A percentile compares a stretch with the other conserved stretches of the same genome.
These are phyloP conservation scores for Drosophila sp. DNA, from an alignment of 1,140 invertebrate species.

Conservation along the genomic window DNA sequence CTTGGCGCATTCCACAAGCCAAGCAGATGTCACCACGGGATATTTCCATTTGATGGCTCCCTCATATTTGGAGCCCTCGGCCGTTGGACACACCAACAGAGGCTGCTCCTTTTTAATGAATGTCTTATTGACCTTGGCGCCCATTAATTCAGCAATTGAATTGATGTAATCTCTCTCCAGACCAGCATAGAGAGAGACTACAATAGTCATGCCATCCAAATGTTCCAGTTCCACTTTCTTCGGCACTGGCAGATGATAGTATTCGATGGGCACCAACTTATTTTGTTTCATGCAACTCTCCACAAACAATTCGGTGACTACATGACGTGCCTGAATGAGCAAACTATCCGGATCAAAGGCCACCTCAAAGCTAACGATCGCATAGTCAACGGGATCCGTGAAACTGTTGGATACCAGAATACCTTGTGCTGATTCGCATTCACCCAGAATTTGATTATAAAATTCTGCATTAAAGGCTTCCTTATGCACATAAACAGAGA, in stretches of 20 bases:
- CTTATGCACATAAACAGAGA: slow-evolving; percentile 83
- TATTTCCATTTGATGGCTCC: slow-evolving; percentile 92
- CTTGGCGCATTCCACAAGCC: slow-evolving; percentile 89
- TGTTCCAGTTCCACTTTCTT: slow-evolving; percentile 84
- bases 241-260: slow-evolving; percentile 87
- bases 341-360: slow-evolving; percentile 67
- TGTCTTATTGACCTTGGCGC: slow-evolving; percentile 86
- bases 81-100: slow-evolving; percentile 87
- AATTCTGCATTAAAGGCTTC: slow-evolving; percentile 83
- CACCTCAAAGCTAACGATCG: slow-evolving; percentile 84
- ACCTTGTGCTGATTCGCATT: slow-evolving; percentile 84
- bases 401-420: slow-evolving; percentile 83
- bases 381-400: slow-evolving; percentile 85
- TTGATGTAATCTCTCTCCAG: slow-evolving; percentile 89
- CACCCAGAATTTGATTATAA: slow-evolving; percentile 69
- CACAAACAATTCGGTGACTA: slow-evolving; percentile 86
- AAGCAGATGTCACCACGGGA: slow-evolving; percentile 89
- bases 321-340: slow-evolving; percentile 83
- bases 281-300: slow-evolving; percentile 86
- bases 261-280: slow-evolving; percentile 85
- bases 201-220: slow-evolving; percentile 88
- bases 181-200: slow-evolving; percentile 89
- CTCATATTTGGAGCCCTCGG: slow-evolving; percentile 91
- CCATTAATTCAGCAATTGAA: slow-evolving; percentile 87
- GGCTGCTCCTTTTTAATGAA: slow-evolving; percentile 84